Conservation (phyloP, 2,888 invertebrate genomes). For the Dione vanillae region DNA sequence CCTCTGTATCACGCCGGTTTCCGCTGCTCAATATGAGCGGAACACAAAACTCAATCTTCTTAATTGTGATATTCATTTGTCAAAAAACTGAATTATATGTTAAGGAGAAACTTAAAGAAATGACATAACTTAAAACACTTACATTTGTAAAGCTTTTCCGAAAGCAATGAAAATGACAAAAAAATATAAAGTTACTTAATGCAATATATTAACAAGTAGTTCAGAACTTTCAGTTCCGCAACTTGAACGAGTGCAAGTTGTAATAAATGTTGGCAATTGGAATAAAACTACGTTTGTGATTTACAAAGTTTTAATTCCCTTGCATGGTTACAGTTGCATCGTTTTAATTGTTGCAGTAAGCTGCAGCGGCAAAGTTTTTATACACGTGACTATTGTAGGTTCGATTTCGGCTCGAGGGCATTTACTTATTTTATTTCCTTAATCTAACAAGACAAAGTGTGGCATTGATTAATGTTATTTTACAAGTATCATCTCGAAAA, state of each 20-base stretch:
- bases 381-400: no score
- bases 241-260: background rate
- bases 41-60: no score
- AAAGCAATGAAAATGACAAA: background rate
- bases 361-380: background rate
- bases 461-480: no score
- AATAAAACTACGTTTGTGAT: background rate
- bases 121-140: background rate
- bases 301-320: conserved; percentile 1
- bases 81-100: background rate
- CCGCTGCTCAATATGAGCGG: no score
- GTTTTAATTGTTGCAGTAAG: background rate
- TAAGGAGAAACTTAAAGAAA: background rate
- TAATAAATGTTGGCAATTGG: background rate
- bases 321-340: background rate
- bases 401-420: no score
- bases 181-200: conserved; percentile 1
- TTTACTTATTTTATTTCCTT: no score
- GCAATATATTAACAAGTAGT: conserved; percentile 11
- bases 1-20: no score
- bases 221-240: conserved; percentile 4
- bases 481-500: no score
- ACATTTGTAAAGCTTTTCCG: background rate
- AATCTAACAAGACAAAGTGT: no score
- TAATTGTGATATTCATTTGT: no score